Evolutionary conservation across 2,888 invertebrate species (phyloP).

Genomic region (Drosophila villosipedis): DNA sequence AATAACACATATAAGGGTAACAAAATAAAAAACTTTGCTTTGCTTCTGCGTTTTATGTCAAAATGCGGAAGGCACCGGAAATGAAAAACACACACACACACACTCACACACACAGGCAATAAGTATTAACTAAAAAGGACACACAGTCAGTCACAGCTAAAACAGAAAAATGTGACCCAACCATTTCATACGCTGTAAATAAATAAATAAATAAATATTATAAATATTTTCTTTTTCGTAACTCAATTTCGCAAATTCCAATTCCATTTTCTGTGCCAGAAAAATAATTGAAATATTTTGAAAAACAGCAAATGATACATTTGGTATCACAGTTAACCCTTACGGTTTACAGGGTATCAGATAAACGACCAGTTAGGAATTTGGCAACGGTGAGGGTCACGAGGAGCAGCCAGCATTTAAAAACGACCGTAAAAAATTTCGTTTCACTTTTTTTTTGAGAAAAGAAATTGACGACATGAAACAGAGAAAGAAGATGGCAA

Average conservation of each 20-base stretch:
- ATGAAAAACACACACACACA: slow-evolving; percentile 27
- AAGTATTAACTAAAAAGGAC: slow-evolving; percentile 23
- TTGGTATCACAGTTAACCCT: background rate
- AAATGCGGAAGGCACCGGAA: slow-evolving; percentile 20
- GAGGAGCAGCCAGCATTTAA: slow-evolving; percentile 17
- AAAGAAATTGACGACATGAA: slow-evolving; percentile 18
- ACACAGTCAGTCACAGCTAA: slow-evolving; percentile 10
- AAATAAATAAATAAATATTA: background rate
- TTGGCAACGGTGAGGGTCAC: slow-evolving; percentile 12
- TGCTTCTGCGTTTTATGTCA: slow-evolving; percentile 24
- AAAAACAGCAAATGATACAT: background rate
- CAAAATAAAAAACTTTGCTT: slow-evolving; percentile 14
- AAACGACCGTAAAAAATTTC: slow-evolving; percentile 36
- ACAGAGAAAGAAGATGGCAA: slow-evolving; percentile 24
- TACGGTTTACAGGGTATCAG: slow-evolving; percentile 13
- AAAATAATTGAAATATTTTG: background rate
- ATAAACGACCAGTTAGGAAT: background rate
- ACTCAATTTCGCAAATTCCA: background rate
- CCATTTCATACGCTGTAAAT: slow-evolving; percentile 1
- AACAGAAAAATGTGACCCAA: background rate
- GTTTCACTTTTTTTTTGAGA: slow-evolving; percentile 31
- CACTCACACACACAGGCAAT: slow-evolving; percentile 10
- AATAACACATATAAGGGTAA: slow-evolving; percentile 33
- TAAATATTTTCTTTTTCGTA: background rate
- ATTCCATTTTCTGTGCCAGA: background rate